These are phyloP conservation scores for Sternotherus odoratus DNA, from an alignment of 2,797 vertebrate genomes.

Conservation along the genomic window DNA sequence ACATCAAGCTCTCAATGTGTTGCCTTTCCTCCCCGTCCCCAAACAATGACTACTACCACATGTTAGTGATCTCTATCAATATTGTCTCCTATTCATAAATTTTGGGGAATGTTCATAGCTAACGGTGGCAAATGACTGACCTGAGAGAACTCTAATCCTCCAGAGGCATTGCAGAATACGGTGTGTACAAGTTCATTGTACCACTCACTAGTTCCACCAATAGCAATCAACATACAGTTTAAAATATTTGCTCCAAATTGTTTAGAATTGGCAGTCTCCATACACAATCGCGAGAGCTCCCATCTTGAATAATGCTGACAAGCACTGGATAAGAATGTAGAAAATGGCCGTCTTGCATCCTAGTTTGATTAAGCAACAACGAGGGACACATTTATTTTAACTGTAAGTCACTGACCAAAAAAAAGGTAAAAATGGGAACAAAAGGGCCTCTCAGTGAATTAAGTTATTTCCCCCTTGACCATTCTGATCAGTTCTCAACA, in stretches of 20 bases:
- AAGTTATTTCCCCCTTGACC: conserved; percentile 32
- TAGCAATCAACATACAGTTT: background rate
- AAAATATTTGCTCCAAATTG: conserved; percentile 11
- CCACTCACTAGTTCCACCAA: background rate
- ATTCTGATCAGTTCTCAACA: conserved; percentile 34
- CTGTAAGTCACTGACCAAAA: conserved; percentile 46
- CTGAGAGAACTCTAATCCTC: background rate
- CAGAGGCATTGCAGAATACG: background rate
- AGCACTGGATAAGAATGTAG: conserved; percentile 11
- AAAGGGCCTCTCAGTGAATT: conserved; percentile 28
- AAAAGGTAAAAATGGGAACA: conserved; percentile 25
- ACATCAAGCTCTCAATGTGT: background rate
- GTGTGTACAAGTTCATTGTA: background rate
- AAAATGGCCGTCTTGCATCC: conserved; percentile 47
- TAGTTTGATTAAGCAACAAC: conserved; percentile 55
- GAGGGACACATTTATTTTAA: conserved; percentile 45
- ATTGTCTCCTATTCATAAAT: background rate
- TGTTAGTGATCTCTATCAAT: background rate
- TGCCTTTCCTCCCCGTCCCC: background rate
- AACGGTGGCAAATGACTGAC: background rate
- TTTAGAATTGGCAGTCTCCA: background rate
- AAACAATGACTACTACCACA: background rate
- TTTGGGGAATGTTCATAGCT: background rate
- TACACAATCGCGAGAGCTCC: conserved; percentile 20
- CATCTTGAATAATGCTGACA: conserved; percentile 42